A percentile compares a stretch with the other conserved stretches of the same genome.
Conservation (phyloP, 2,888 invertebrate genomes). For the Eristalis tenax region DNA sequence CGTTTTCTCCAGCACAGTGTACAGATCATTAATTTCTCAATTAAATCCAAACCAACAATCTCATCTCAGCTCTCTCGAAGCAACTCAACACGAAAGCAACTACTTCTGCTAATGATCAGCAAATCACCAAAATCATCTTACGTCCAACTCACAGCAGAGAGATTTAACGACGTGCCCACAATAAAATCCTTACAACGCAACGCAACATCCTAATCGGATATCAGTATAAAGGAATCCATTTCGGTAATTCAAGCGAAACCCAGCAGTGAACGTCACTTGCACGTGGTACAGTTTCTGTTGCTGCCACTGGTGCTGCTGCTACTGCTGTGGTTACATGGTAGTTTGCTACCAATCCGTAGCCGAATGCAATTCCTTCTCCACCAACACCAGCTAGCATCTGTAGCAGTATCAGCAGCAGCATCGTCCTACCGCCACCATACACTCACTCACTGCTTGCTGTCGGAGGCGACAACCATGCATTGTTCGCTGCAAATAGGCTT, state of each 20-base stretch:
- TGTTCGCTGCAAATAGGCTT: conserved; percentile 69
- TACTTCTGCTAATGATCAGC: background rate
- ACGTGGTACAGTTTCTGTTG: conserved; percentile 1
- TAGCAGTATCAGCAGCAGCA: conserved; percentile 14
- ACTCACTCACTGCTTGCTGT: conserved; percentile 35
- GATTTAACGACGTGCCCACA: conserved; percentile 21
- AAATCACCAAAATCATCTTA: background rate
- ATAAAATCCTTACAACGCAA: conserved; percentile 47
- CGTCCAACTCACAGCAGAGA: background rate
- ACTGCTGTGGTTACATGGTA: conserved; percentile 52
- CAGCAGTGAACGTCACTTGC: conserved; percentile 36
- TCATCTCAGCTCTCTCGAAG: too few relatives aligned
- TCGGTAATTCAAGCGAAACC: conserved; percentile 53
- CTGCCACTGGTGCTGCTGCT: background rate
- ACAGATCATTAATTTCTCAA: too few relatives aligned
- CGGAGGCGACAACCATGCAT: conserved; percentile 68
- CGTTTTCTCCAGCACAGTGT: too few relatives aligned
- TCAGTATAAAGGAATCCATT: conserved; percentile 46
- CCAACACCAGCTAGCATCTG: conserved; percentile 5
- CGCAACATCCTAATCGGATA: conserved; percentile 61
- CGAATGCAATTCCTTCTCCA: conserved; percentile 43
- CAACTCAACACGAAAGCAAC: background rate
- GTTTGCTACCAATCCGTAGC: background rate
- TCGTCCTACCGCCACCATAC: conserved; percentile 8
- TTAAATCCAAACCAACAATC: too few relatives aligned